These are phyloP conservation scores for Dolichopus griseipennis DNA, from an alignment of 2,888 invertebrate genomes.

Conservation along the genomic window DNA sequence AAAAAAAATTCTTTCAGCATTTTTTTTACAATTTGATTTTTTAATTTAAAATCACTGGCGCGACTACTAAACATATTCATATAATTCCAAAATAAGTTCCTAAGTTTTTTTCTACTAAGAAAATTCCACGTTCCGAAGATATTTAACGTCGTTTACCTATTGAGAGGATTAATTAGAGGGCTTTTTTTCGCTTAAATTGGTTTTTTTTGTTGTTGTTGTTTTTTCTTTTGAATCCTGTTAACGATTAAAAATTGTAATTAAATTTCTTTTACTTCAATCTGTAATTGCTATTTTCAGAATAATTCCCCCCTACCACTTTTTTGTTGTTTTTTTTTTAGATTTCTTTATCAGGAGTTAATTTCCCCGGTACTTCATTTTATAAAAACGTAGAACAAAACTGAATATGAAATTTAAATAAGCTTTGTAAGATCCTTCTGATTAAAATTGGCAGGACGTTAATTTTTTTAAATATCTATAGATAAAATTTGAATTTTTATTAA, in stretches of 20 bases:
- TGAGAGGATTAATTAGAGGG: constrained; percentile 9
- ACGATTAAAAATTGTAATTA: constrained; percentile 9
- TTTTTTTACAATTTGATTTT: background rate
- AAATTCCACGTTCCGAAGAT: background rate
- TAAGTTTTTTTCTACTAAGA: too few species aligned
- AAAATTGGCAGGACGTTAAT: background rate
- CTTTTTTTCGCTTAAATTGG: constrained; percentile 5
- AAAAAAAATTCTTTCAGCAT: background rate
- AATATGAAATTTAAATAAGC: background rate
- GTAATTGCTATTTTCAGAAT: too few species aligned
- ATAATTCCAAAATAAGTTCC: too few species aligned
- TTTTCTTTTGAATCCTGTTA: constrained; percentile 10
- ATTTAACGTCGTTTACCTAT: constrained; percentile 2
- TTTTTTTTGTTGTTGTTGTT: too few species aligned
- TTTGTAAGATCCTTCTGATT: background rate
- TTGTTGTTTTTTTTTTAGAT: background rate
- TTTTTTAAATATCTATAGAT: too few species aligned
- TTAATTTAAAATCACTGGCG: too few species aligned
- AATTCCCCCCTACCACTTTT: too few species aligned
- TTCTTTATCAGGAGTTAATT: constrained; percentile 3
- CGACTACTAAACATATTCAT: too few species aligned
- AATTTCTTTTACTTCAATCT: background rate
- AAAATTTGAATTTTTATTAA: too few species aligned
- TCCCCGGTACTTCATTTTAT: background rate
- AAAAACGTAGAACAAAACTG: background rate